Percentiles rank a stretch among this genome's conserved stretches.
These are phyloP conservation scores for Micropterix aruncella DNA, from an alignment of 2,888 invertebrate genomes.

Conservation along the genomic window DNA sequence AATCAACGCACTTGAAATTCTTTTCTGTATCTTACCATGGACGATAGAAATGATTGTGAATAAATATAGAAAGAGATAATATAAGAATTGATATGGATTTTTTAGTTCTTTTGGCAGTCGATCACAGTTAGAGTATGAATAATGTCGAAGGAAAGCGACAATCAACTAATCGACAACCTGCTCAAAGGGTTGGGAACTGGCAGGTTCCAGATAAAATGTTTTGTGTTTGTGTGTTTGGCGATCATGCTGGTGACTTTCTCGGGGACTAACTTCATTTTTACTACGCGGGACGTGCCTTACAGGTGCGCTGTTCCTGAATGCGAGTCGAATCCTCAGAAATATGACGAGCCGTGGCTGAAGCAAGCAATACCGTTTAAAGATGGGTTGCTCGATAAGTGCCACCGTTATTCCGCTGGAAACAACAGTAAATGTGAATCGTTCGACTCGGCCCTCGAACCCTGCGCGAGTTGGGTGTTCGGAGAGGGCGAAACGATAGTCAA, in stretches of 20 bases:
- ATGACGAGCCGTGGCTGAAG: neutral
- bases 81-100: too few species aligned
- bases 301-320: neutral
- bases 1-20: too few species aligned
- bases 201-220: neutral
- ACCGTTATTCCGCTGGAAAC: neutral
- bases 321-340: neutral
- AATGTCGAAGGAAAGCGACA: neutral
- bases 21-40: too few species aligned
- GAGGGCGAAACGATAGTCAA: neutral
- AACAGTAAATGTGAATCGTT: neutral
- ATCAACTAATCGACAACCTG: constrained; percentile 2
- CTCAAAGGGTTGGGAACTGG: neutral
- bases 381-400: neutral
- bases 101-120: too few species aligned
- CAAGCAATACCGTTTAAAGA: neutral
- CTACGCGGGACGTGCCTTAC: neutral
- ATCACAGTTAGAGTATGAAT: too few species aligned
- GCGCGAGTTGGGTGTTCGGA: neutral
- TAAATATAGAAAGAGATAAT: too few species aligned
- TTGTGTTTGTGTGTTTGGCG: neutral
- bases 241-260: neutral
- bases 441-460: neutral
- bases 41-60: too few species aligned
- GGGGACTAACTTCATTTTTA: neutral